Evolutionary conservation across 2,113 vertebrate genomes (phyloP), one percentile per base, ranked within the genome.

Genomic region (Macrotis lagotis): DNA sequence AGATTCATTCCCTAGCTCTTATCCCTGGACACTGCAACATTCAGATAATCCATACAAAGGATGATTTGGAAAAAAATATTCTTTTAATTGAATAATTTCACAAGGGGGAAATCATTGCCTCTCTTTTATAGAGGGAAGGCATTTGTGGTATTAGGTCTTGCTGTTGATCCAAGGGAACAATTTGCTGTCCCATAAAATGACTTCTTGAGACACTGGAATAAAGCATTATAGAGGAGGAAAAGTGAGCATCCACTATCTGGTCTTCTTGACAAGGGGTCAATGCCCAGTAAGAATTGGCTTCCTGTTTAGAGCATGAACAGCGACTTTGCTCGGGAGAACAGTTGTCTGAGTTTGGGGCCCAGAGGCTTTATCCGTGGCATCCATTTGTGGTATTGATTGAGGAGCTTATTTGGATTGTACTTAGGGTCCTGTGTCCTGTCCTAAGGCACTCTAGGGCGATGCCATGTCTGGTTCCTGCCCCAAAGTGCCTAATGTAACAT

Each of bases 361-460:
- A 83, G 66, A 83, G 66, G 19, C n/a, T 83, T 83, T 44, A 44
- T 44, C 66, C 1, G 6, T 83, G n/a, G 37, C 66, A 44, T 83
- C 66, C 66, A 83, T 83, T 83, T 83, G 19, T 83, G 66, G 66
- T 96, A 97, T 96, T 88, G 94, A 97, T 97, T 52, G 66, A 91
- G 48, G 48, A 93, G 50, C 91, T 94, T 95, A 96, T 94, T 96
- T 90, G 91, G 90, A 94, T 1, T 1, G 93, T 95, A 92, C 94
- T 95, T 96, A 95, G 92, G 95, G 91, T 92, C 93, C 92, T 28
- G 51, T 88, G 88, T 96, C 96, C 0, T 50, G 93, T 93, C 83
- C 3, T 90, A 96, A 94, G 51, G 91, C 91, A 74, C 92, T 96
- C 96, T 91, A 94, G 95, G 92, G 96, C 95, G 94, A 96, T 74